These are phyloP conservation scores for Pterophyllum scalare DNA, from an alignment of 2,113 vertebrate genomes.

Conservation along the genomic window DNA sequence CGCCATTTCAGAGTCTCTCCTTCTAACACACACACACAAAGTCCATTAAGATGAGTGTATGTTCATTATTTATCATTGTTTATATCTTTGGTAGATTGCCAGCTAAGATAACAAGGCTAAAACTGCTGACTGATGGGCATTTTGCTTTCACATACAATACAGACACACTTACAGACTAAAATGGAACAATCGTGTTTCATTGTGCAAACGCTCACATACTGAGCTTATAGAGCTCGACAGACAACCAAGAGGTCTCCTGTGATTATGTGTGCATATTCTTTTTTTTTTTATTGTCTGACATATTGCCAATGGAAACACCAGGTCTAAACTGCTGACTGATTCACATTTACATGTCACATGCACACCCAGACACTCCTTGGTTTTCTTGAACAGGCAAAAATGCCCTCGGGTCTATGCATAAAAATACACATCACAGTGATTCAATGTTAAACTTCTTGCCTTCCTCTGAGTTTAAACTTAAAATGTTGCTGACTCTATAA, in stretches of 20 bases:
- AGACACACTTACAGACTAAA: constrained; percentile 16
- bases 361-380: constrained; percentile 7
- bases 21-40: constrained; percentile 1
- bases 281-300: constrained; percentile 16
- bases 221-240: constrained; percentile 18
- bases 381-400: constrained; percentile 25
- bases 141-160: constrained; percentile 26
- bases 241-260: constrained; percentile 15
- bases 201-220: background rate
- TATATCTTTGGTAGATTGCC: constrained; percentile 61
- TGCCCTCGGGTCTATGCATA: constrained; percentile 26
- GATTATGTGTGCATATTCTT: constrained; percentile 23
- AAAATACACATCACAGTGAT: constrained; percentile 60
- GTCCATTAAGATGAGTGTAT: constrained; percentile 44
- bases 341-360: constrained; percentile 62
- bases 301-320: constrained; percentile 60
- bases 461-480: constrained; percentile 47
- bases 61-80: constrained; percentile 69
- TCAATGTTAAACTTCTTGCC: constrained; percentile 50
- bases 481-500: constrained; percentile 56
- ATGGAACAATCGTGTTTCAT: constrained; percentile 9
- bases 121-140: constrained; percentile 66
- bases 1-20: constrained; percentile 23
- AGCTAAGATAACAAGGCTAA: constrained; percentile 62
- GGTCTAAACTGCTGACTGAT: constrained; percentile 68